Base-by-base conservation (phyloP, 2,888 invertebrate species). In the Diarsia rubi region DNA sequence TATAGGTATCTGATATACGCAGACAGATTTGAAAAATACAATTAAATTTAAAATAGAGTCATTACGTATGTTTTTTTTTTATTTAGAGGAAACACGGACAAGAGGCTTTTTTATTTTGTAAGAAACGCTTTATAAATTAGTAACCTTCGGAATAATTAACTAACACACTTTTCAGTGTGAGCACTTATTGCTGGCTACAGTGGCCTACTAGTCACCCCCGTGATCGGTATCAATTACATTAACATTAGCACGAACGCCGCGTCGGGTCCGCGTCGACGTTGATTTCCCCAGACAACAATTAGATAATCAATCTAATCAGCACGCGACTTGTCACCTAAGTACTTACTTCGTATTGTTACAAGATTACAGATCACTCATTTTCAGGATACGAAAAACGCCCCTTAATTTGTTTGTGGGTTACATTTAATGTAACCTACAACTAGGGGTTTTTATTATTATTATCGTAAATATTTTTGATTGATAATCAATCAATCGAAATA, bases 231-330 rank as follows among this genome's bases (percentile, higher is more conserved):
- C 92, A 92, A 92, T 94, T 93, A 92, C 92, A 89, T 84, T 79
- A 81, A 42, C 83, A 83, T 87, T 83, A 86, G 52, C 79, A 81
- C 81, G 75, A 75, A n/a, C n/a, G n/a, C n/a, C n/a, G n/a, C 71
- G 59, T 69, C 69, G 73, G 79, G 78, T 83, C 75, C 83, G 75
- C 78, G 68, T 73, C 60, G 69, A 67, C 78, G 81, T 78, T 92
- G 93, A 96, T 95, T 95, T 95, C 95, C 96, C 96, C 81, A 83
- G 95, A 88, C 90, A 88, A 82, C 92, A 86, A 93, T 94, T 91
- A 85, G 76, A 73, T 83, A 84, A 95, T 96, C 95, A 85, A 93
- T 96, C 94, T 91, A 79, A 75, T 81, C 71, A 76, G 86, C 95
- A 95, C 95, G 95, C 84, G 95, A 83, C 94, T 88, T 93, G 95